phyloP scores from a whole-genome alignment of 2,797 vertebrate species.

The Coccyzus lansbergi region DNA sequence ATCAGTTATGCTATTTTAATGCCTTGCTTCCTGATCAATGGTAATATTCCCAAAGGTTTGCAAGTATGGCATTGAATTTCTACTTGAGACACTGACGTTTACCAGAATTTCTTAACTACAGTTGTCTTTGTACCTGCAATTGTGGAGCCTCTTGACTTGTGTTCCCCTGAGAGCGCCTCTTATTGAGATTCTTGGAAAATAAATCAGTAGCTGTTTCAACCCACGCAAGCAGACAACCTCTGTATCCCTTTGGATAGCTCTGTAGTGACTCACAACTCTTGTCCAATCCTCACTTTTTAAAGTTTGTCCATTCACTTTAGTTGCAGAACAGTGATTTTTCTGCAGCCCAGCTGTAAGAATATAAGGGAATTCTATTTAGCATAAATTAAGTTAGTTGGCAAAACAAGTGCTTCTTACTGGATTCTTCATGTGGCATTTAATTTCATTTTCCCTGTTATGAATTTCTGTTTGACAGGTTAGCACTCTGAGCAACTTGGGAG shows the following conservation, averaged over 20 bases:
- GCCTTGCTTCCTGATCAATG: background rate
- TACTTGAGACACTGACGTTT: background rate
- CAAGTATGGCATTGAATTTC: background rate
- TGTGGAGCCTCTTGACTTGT: conserved; percentile 29
- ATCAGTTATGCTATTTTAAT: background rate
- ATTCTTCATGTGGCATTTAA: background rate
- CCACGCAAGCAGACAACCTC: conserved; percentile 70
- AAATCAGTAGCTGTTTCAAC: conserved; percentile 71
- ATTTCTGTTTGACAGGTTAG: background rate
- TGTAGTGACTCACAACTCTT: conserved; percentile 71
- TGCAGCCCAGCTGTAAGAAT: background rate
- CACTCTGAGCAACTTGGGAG: background rate
- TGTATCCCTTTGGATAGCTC: conserved; percentile 73
- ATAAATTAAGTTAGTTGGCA: conserved; percentile 5
- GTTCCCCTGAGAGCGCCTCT: conserved; percentile 68
- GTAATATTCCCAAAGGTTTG: background rate
- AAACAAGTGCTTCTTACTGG: background rate
- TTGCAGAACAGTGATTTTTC: conserved; percentile 37
- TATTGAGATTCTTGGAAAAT: conserved; percentile 75
- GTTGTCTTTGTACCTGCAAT: conserved; percentile 26
- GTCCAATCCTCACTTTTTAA: conserved; percentile 68
- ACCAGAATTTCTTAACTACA: conserved; percentile 37
- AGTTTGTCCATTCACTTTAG: conserved; percentile 66
- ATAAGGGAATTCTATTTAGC: conserved; percentile 27
- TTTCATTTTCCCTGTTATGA: background rate